Percentiles rank a stretch among this genome's conserved stretches.
phyloP scores from a whole-genome alignment of 2,888 invertebrate genomes.

The Pyralis farinalis region DNA sequence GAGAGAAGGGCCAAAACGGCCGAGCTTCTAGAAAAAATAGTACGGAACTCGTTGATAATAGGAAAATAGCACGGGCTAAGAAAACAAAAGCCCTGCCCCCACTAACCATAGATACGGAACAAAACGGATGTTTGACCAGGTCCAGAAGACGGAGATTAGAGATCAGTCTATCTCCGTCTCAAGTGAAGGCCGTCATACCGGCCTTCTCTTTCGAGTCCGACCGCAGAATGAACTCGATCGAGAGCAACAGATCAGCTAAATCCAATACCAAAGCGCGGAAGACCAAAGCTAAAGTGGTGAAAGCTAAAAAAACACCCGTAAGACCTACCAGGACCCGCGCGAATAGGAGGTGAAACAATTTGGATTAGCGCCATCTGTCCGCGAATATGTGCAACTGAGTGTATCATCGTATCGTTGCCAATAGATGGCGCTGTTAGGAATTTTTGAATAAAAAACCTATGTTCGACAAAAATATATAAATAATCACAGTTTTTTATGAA shows the following conservation, averaged over 20 bases:
- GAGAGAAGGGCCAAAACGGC: slow-evolving; percentile 70
- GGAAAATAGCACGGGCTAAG: slow-evolving; percentile 50
- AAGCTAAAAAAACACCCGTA: slow-evolving; percentile 46
- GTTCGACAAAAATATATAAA: background rate
- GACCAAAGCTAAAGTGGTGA: slow-evolving; percentile 27
- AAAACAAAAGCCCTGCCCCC: slow-evolving; percentile 33
- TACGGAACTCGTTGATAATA: slow-evolving; percentile 24
- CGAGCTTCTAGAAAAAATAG: slow-evolving; percentile 40
- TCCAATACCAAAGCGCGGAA: slow-evolving; percentile 34
- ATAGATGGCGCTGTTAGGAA: slow-evolving; percentile 15
- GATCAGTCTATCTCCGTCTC: slow-evolving; percentile 60
- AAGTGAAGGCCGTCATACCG: slow-evolving; percentile 46
- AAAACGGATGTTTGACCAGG: slow-evolving; percentile 58
- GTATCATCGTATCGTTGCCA: slow-evolving; percentile 12
- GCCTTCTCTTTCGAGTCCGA: slow-evolving; percentile 64
- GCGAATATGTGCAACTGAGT: slow-evolving; percentile 17
- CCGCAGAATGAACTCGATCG: slow-evolving; percentile 45
- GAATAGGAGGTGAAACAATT: slow-evolving; percentile 50
- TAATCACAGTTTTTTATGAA: background rate
- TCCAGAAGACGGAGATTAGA: slow-evolving; percentile 55
- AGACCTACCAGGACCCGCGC: slow-evolving; percentile 47
- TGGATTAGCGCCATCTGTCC: slow-evolving; percentile 21
- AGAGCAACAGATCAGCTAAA: slow-evolving; percentile 45
- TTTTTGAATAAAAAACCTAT: slow-evolving; percentile 10
- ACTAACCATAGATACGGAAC: slow-evolving; percentile 31